These are phyloP conservation scores for Marasmarcha lunaedactyla DNA, from an alignment of 2,888 invertebrate genomes.

Conservation along the genomic window DNA sequence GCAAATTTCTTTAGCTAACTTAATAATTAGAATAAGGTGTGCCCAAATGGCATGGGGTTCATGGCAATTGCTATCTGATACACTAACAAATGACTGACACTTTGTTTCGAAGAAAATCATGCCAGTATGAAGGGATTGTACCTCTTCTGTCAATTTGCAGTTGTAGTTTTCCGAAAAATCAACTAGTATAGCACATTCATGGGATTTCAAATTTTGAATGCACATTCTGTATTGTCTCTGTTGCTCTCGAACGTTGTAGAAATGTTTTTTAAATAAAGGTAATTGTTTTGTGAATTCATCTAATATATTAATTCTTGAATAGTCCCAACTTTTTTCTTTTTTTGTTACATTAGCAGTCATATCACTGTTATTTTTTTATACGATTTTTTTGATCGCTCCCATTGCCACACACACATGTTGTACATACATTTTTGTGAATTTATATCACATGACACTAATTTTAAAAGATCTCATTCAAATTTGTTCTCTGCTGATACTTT, in stretches of 20 bases:
- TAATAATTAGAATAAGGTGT: neutral
- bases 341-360: conserved; percentile 5
- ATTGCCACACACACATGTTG: conserved; percentile 12
- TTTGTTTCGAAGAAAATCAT: neutral
- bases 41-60: no score
- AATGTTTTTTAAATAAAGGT: no score
- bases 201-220: no score
- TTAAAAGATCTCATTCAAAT: conserved; percentile 1
- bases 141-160: conserved; percentile 4
- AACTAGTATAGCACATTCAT: no score
- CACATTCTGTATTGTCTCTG: no score
- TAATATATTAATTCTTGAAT: no score
- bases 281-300: no score
- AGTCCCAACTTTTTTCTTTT: neutral
- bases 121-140: conserved; percentile 4
- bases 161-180: conserved; percentile 4
- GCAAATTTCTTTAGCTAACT: neutral
- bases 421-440: conserved; percentile 6
- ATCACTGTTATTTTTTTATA: conserved; percentile 14
- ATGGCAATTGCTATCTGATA: no score
- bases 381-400: conserved; percentile 13
- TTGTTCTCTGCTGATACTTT: neutral
- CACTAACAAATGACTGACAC: conserved; percentile 4
- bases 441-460: conserved; percentile 5
- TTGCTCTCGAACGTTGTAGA: neutral